Base-by-base conservation (phyloP, 2,113 vertebrate species). In the Cheirogaleus medius region DNA sequence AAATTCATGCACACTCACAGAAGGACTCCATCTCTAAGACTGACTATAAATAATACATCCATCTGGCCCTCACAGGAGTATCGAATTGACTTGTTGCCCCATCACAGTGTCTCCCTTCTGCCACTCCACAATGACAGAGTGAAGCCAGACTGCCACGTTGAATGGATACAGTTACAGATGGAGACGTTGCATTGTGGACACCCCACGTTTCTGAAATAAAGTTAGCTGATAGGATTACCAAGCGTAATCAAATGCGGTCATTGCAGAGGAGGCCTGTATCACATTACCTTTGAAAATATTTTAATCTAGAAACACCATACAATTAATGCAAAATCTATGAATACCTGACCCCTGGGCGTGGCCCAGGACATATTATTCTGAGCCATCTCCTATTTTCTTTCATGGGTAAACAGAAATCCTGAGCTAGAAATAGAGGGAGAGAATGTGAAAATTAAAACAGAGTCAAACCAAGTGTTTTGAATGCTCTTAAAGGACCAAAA, bases 81-180 rank as follows among this genome's bases (percentile, higher is more conserved):
- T 34, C 66, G 60, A 93, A 64, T 56, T 39, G 80, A 82, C 87
- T 86, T 77, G 42, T 84, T 97, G 81, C 71, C 78, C 86, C 77
- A 91, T 39, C 84, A 21, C 76, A 47, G 90, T 60, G 91, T 82
- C 91, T 94, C 95, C 96, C 92, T 96, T 82, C 96, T 98, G 91
- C 89, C 86, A 47, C 44, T 82, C 20, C 73, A 94, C 91, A 91
- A 93, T 60, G 63, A 85, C 69, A 80, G 88, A 21, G 44, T 29
- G 63, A 91, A 94, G 84, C 74, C 78, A 91, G 96, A 60, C 39
- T 5, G 56, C 80, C 44, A 88, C 63, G 54, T 52, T 18, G 73
- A 80, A 88, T 32, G 91, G 97, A 25, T 98, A 73, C 25, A 20
- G 95, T 98, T 98, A 96, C 98, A 83, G 80, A 17, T 54, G 88